These are phyloP conservation scores for Sebastes schlegelii DNA, from an alignment of 2,113 vertebrate genomes.

Conservation along the genomic window DNA sequence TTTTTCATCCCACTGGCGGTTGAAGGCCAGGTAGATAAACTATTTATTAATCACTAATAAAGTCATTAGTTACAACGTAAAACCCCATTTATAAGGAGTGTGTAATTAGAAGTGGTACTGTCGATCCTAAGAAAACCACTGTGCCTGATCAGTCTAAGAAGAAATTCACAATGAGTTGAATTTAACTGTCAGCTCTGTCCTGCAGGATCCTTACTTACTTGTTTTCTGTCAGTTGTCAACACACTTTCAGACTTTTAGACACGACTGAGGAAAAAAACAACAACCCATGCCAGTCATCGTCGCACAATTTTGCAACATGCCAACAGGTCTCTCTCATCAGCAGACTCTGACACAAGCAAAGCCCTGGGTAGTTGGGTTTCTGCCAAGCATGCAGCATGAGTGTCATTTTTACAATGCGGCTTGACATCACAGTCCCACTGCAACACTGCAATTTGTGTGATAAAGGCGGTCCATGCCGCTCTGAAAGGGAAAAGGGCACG, in stretches of 20 bases:
- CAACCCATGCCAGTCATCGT: slow-evolving; percentile 28
- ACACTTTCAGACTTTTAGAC: neutral
- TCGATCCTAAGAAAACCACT: neutral
- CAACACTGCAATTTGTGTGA: slow-evolving; percentile 76
- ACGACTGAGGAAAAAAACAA: slow-evolving; percentile 5
- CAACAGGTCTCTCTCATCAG: slow-evolving; percentile 60
- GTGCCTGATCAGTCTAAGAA: neutral
- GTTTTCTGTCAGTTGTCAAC: slow-evolving; percentile 18
- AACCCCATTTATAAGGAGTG: neutral
- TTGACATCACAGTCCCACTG: slow-evolving; percentile 70
- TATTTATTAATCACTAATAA: neutral
- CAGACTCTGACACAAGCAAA: slow-evolving; percentile 58
- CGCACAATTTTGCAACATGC: slow-evolving; percentile 23
- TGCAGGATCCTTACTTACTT: neutral
- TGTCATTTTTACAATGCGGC: slow-evolving; percentile 66
- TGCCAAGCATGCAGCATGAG: slow-evolving; percentile 67
- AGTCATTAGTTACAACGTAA: neutral
- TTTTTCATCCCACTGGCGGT: neutral
- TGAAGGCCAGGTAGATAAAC: neutral
- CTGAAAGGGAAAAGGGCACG: slow-evolving; percentile 55
- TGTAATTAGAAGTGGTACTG: neutral
- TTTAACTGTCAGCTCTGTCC: neutral
- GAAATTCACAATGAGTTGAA: neutral
- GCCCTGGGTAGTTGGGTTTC: slow-evolving; percentile 61
- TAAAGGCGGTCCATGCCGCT: slow-evolving; percentile 55